Base-by-base conservation (phyloP, 2,888 invertebrate genomes). In the Acanthosoma haemorrhoidale region DNA sequence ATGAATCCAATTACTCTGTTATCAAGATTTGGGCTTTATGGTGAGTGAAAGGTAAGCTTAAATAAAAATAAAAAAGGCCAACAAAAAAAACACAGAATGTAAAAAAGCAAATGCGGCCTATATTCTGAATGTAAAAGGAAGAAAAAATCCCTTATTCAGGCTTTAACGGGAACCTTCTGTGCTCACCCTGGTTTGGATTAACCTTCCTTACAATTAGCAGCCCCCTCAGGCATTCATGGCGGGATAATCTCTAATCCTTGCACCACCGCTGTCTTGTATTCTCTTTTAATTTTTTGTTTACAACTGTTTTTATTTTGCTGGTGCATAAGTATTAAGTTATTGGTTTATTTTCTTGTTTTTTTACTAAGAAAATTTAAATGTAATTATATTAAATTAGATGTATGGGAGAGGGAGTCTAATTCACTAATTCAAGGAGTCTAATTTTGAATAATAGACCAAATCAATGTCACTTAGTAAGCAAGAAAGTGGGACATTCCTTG, bases 131-230 rank as follows among this genome's bases (percentile, higher is more conserved):
- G 51, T 51, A 51, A 51, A 51, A 51, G 51, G 51, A 51, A n/a
- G n/a, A n/a, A n/a, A n/a, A n/a, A 51, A 51, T 51, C 51, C 51
- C 51, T 51, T 51, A 51, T 51, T 51, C 51, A 51, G 51, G 51
- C 25, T 21, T 51, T 51, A 25, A 25, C 51, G 25, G 25, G 25
- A 51, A 51, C 51, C 51, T 25, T 13, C 51, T 51, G 51, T 51
- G 25, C 25, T n/a, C n/a, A n/a, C n/a, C n/a, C n/a, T 11, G n/a
- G 25, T 6, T n/a, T 13, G 51, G 51, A 51, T 51, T 51, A 51
- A 51, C 51, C 51, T 21, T 41, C 16, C 41, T 41, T 41, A 41
- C 41, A 41, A 41, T 41, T 41, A 41, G 41, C 41, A 41, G 15
- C 41, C 16, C 16, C 1, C 3, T 5, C 16, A 6, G 6, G 6